phyloP scores from a whole-genome alignment of 2,888 invertebrate genomes.

The Shargacucullia verbasci region DNA sequence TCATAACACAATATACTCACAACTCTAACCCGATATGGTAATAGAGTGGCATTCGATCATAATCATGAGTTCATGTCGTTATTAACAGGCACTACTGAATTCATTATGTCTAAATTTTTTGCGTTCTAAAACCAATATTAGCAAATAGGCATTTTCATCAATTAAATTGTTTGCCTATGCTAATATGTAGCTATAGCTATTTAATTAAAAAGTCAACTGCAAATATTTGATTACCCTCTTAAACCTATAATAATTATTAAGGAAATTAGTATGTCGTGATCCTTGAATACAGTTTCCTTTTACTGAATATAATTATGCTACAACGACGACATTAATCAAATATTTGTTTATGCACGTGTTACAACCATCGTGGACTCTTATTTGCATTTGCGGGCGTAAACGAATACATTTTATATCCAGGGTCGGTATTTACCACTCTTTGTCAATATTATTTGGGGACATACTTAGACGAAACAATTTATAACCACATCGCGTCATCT shows the following conservation, averaged over 20 bases:
- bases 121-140: constrained; percentile 1
- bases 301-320: background rate
- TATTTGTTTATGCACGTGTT: too few species aligned
- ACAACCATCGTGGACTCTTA: too few species aligned
- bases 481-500: too few species aligned
- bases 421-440: too few species aligned
- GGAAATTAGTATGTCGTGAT: background rate
- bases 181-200: constrained; percentile 14
- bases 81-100: background rate
- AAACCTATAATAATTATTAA: background rate
- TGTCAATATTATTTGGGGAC: too few species aligned
- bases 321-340: too few species aligned
- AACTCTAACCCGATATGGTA: too few species aligned
- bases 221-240: constrained; percentile 7
- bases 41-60: too few species aligned
- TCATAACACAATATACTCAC: too few species aligned
- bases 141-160: constrained; percentile 2
- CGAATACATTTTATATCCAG: too few species aligned
- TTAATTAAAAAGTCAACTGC: constrained; percentile 19
- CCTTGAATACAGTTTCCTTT: background rate
- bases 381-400: too few species aligned
- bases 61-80: background rate
- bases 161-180: constrained; percentile 3
- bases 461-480: too few species aligned
- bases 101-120: constrained; percentile 2